Percentiles rank a stretch among this genome's conserved stretches.
phyloP scores from a whole-genome alignment of 2,113 vertebrate genomes.

The Muntiacus reevesi region DNA sequence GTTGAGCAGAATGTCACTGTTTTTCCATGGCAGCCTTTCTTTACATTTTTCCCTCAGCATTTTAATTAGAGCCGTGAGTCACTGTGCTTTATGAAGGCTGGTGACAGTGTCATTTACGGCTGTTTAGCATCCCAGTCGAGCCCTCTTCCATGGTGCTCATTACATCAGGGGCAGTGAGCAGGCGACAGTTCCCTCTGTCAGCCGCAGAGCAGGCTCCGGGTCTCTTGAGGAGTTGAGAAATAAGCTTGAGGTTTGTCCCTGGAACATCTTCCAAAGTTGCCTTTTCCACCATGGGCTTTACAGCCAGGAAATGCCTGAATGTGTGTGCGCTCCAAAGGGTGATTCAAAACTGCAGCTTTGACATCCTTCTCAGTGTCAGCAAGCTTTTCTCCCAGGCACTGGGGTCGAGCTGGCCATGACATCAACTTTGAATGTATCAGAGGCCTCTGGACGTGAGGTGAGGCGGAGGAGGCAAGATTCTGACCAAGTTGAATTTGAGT shows the following conservation, averaged over 20 bases:
- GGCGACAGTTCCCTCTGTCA: constrained; percentile 48
- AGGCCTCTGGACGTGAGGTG: not conserved
- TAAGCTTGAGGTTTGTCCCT: constrained; percentile 18
- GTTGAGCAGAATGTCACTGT: constrained; percentile 49
- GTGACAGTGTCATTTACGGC: constrained; percentile 68
- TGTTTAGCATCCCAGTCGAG: constrained; percentile 54
- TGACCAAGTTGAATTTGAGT: not conserved
- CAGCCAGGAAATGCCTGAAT: not conserved
- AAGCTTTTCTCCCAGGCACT: not conserved
- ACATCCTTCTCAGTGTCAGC: not conserved
- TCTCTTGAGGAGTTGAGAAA: not conserved
- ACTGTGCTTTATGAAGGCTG: constrained; percentile 50
- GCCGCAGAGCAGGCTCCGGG: not conserved
- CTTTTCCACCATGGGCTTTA: not conserved
- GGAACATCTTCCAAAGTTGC: not conserved
- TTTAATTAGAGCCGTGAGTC: constrained; percentile 72
- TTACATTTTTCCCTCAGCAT: constrained; percentile 53
- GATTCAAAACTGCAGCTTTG: not conserved
- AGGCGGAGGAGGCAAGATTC: not conserved
- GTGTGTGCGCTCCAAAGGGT: not conserved
- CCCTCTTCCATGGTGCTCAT: constrained; percentile 38
- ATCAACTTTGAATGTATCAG: not conserved
- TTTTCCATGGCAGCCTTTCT: constrained; percentile 49
- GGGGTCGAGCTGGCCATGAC: not conserved
- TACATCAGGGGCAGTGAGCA: not conserved